A percentile compares a stretch with the other conserved stretches of the same genome.
Evolutionary conservation across 1,140 invertebrate genomes (phyloP).

Genomic region (Formica selysi): DNA sequence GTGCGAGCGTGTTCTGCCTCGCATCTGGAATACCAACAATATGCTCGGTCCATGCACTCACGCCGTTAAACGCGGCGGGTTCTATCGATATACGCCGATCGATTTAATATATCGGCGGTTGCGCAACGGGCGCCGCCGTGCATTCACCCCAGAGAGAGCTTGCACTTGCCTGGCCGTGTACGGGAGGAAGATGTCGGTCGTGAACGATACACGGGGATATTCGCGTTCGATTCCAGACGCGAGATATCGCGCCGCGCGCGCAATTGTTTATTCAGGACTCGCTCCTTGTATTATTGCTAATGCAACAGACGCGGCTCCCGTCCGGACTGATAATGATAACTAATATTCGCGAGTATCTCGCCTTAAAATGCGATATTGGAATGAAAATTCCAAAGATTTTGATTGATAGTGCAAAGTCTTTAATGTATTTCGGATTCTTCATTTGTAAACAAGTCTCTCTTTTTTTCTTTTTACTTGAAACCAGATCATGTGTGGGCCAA

Average conservation of each 20-base stretch:
- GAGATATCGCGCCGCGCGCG: conserved; percentile 37
- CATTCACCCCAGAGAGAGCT: conserved; percentile 64
- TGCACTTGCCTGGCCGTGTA: conserved; percentile 45
- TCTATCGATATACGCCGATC: conserved; percentile 67
- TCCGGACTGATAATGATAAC: conserved; percentile 16
- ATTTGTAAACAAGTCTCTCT: background rate
- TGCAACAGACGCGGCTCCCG: conserved; percentile 27
- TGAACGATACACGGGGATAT: conserved; percentile 35
- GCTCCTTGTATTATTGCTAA: conserved; percentile 54
- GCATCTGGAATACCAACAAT: conserved; percentile 65
- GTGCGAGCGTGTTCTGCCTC: conserved; percentile 7
- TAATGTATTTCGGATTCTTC: background rate
- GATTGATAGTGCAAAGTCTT: background rate
- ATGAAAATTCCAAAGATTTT: background rate
- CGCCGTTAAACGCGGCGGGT: conserved; percentile 36
- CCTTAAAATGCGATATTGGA: background rate
- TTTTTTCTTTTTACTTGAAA: background rate
- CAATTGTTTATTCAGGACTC: conserved; percentile 60
- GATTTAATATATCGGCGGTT: conserved; percentile 71
- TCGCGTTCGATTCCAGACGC: conserved; percentile 18
- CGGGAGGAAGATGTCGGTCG: conserved; percentile 39
- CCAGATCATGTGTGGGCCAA: conserved; percentile 11
- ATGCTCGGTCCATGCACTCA: background rate
- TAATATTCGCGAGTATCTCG: conserved; percentile 1
- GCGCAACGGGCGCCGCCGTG: conserved; percentile 66